Conservation (phyloP, 2,113 vertebrate genomes). For the Xiphophorus couchianus region DNA sequence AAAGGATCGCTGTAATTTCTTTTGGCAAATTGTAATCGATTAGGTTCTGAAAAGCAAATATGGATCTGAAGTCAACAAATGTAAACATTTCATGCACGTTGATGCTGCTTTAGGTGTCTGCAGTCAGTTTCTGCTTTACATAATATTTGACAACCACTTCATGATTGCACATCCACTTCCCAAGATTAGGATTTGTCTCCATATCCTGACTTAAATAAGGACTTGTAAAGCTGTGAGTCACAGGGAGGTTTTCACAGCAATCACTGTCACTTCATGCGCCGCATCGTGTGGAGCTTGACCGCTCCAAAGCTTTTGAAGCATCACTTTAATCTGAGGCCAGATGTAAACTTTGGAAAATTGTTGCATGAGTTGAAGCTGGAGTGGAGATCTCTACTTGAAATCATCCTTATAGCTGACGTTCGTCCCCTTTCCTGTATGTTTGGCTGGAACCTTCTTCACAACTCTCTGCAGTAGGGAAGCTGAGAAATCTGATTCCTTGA, state of each 20-base stretch:
- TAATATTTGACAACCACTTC: not conserved
- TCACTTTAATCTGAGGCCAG: not conserved
- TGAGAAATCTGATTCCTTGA: no score
- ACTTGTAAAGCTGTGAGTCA: conserved; percentile 39
- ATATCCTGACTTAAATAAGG: conserved; percentile 6
- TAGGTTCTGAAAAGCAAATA: not conserved
- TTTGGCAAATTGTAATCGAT: not conserved
- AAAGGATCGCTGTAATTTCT: not conserved
- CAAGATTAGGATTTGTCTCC: conserved; percentile 30
- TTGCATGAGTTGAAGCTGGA: not conserved
- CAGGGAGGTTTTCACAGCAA: conserved; percentile 43
- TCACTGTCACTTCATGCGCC: conserved; percentile 37
- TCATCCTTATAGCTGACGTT: not conserved
- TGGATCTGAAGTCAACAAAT: not conserved
- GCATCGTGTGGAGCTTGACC: conserved; percentile 23
- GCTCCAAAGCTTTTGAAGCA: not conserved
- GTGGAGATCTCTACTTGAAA: not conserved
- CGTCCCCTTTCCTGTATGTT: no score
- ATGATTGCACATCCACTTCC: conserved; percentile 31
- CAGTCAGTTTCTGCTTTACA: not conserved
- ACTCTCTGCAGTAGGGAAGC: no score
- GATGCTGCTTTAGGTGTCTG: not conserved
- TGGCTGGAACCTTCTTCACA: no score
- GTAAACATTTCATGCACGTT: not conserved
- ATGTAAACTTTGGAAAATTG: not conserved